These are phyloP conservation scores for Ditylenchus dipsaci DNA, from an alignment of 1,140 invertebrate genomes.

Conservation along the genomic window DNA sequence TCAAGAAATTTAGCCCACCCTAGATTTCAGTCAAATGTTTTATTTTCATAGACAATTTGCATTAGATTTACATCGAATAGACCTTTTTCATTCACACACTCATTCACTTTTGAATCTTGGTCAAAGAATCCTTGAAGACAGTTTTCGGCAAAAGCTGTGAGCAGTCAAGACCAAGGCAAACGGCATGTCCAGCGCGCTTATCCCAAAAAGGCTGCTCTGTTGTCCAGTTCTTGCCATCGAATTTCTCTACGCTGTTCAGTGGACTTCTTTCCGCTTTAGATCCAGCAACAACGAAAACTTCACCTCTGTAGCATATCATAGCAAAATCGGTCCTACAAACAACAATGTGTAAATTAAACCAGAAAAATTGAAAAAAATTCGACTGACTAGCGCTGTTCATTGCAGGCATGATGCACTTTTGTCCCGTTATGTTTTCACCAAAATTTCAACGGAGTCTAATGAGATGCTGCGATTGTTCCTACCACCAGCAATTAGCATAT, in stretches of 20 bases:
- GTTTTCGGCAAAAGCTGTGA: no score
- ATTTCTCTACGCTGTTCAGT: neutral
- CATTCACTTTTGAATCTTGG: no score
- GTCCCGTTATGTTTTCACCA: neutral
- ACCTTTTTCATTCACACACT: no score
- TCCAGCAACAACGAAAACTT: neutral
- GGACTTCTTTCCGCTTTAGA: neutral
- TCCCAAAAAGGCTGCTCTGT: no score
- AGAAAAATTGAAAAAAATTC: neutral
- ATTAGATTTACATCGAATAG: no score
- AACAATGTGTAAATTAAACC: neutral
- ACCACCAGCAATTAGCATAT: neutral
- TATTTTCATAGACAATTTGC: no score
- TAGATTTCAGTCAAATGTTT: no score
- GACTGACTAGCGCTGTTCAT: neutral
- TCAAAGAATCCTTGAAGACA: no score
- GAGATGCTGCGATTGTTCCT: neutral
- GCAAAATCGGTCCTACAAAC: neutral
- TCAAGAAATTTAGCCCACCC: no score
- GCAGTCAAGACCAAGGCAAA: no score
- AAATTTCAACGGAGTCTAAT: neutral
- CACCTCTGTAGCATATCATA: neutral
- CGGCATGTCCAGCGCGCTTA: no score
- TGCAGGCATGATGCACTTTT: neutral
- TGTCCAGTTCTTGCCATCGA: neutral